A percentile compares a stretch with the other conserved stretches of the same genome.
These are phyloP conservation scores for Eumacrocentrus americanus DNA, from an alignment of 2,888 invertebrate species.

Conservation along the genomic window DNA sequence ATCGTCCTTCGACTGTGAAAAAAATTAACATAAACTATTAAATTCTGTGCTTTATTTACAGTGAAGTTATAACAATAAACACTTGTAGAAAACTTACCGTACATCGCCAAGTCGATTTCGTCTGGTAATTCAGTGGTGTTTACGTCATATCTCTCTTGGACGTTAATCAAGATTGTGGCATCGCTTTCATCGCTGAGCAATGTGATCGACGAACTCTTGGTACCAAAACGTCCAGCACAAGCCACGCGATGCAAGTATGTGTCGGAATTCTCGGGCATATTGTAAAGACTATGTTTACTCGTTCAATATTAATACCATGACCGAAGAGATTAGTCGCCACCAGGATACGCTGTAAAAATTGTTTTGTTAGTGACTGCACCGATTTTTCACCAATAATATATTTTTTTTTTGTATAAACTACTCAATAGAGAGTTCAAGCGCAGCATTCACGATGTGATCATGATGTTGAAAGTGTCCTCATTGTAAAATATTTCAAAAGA, in stretches of 20 bases:
- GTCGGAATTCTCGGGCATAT: conserved; percentile 99
- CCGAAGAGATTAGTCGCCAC: conserved; percentile 99
- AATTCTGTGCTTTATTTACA: background rate
- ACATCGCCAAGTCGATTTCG: conserved; percentile 97
- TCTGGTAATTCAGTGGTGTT: conserved; percentile 98
- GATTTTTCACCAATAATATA: conserved; percentile 6
- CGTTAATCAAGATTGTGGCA: conserved; percentile 97
- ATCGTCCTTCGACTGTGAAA: conserved; percentile 61
- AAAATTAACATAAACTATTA: conserved; percentile 28
- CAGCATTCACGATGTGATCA: conserved; percentile 42
- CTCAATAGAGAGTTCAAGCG: conserved; percentile 48
- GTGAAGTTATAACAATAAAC: no score
- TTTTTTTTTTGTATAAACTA: conserved; percentile 14
- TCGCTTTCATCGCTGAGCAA: conserved; percentile 98
- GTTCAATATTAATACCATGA: conserved; percentile 99
- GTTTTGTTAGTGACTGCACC: no score
- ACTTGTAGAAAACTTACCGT: conserved; percentile 73
- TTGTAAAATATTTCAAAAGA: conserved; percentile 18
- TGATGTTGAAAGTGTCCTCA: conserved; percentile 33
- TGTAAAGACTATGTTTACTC: conserved; percentile 99
- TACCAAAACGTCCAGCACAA: conserved; percentile 98
- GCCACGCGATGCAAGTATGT: conserved; percentile 98
- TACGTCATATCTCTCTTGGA: conserved; percentile 98
- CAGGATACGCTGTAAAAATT: conserved; percentile 75
- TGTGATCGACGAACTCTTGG: conserved; percentile 98